These are phyloP conservation scores for Drosophila repletoides DNA, from an alignment of 1,140 invertebrate genomes.

Conservation along the genomic window DNA sequence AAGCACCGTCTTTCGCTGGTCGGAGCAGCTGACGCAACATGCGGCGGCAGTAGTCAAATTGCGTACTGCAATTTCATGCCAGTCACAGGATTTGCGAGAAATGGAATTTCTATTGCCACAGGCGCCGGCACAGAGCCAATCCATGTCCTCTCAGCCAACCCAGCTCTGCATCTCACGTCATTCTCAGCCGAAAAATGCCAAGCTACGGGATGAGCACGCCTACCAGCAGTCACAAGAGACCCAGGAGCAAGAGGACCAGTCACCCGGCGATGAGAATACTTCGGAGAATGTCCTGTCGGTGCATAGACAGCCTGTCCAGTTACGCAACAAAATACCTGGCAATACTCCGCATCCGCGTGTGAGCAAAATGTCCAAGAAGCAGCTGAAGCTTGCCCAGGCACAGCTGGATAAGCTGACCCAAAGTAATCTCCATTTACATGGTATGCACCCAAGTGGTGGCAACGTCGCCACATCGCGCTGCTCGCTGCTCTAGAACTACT, in stretches of 20 bases:
- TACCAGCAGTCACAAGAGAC: constrained; percentile 12
- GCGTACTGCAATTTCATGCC: constrained; percentile 70
- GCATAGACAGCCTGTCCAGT: constrained; percentile 59
- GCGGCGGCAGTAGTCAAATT: constrained; percentile 71
- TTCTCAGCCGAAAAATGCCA: constrained; percentile 65
- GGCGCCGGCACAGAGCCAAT: constrained; percentile 19
- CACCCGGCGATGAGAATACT: constrained; percentile 52
- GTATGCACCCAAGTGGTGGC: constrained; percentile 85
- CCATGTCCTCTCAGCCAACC: constrained; percentile 7
- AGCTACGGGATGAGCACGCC: constrained; percentile 53
- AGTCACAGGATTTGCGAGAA: constrained; percentile 65
- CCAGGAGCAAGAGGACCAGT: constrained; percentile 14
- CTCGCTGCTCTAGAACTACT: background rate
- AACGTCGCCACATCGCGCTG: background rate
- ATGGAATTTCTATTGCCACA: constrained; percentile 83
- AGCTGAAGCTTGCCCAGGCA: constrained; percentile 85
- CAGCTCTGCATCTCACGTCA: constrained; percentile 68
- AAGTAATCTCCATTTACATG: constrained; percentile 94
- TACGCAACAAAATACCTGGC: constrained; percentile 66
- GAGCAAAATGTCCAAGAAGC: constrained; percentile 84
- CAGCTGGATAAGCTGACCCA: constrained; percentile 89
- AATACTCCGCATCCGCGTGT: constrained; percentile 83
- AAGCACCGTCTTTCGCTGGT: constrained; percentile 59
- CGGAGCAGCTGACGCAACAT: constrained; percentile 69
- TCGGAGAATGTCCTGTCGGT: constrained; percentile 53